Evolutionary conservation across 2,888 invertebrate species (phyloP).

Genomic region (Bedellia somnulentella): DNA sequence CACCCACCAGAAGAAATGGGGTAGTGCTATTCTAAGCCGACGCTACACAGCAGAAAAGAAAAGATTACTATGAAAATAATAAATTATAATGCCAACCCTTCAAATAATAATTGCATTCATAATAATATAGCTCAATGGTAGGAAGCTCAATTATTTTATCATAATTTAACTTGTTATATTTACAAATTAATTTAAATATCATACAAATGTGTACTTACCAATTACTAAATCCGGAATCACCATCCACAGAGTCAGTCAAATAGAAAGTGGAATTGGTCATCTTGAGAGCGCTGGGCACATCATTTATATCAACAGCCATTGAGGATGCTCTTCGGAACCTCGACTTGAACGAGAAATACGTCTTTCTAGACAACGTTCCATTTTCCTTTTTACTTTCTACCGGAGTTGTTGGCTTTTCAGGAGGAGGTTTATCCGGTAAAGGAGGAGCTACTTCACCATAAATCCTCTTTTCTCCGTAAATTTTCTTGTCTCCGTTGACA

Average conservation of each 20-base stretch:
- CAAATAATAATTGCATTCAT: too few species aligned
- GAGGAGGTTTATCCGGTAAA: slow-evolving; percentile 30
- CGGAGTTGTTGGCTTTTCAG: slow-evolving; percentile 31
- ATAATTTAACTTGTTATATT: too few species aligned
- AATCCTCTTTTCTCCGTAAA: not conserved
- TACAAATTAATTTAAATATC: too few species aligned
- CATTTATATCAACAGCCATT: slow-evolving; percentile 55
- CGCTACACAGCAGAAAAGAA: too few species aligned
- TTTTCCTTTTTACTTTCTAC: slow-evolving; percentile 34
- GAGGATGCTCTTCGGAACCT: slow-evolving; percentile 65
- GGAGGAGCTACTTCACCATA: slow-evolving; percentile 32
- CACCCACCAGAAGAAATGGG: too few species aligned
- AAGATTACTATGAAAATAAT: too few species aligned
- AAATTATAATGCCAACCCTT: too few species aligned
- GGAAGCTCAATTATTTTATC: too few species aligned
- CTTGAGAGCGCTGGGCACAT: slow-evolving; percentile 55
- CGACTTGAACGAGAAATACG: slow-evolving; percentile 63
- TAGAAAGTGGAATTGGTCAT: slow-evolving; percentile 73
- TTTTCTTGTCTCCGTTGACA: slow-evolving; percentile 17
- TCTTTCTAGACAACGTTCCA: slow-evolving; percentile 40
- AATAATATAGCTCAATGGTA: too few species aligned
- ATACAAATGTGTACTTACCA: slow-evolving; percentile 25
- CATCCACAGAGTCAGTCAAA: slow-evolving; percentile 67
- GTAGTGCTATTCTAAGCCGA: too few species aligned
- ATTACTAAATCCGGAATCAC: slow-evolving; percentile 64